phyloP scores from a whole-genome alignment of 2,888 invertebrate species.

The Acleris laterana region DNA sequence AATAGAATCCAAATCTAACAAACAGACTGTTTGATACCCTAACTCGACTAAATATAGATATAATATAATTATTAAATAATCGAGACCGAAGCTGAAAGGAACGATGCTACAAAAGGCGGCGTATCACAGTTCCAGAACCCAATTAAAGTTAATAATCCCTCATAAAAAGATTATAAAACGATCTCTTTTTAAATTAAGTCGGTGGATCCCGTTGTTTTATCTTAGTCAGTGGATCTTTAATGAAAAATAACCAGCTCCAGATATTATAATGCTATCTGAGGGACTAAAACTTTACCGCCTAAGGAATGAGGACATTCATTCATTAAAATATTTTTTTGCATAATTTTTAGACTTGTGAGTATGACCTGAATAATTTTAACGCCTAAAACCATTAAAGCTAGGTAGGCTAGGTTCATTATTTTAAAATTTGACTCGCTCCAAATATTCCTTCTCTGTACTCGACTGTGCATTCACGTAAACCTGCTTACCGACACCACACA shows the following conservation, averaged over 20 bases:
- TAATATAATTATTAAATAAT: conserved; percentile 54
- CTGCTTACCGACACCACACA: no score
- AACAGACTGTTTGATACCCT: conserved; percentile 10
- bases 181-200: conserved; percentile 63
- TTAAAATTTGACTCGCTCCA: no score
- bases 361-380: not conserved
- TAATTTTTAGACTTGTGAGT: not conserved
- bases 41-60: conserved; percentile 2
- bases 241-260: conserved; percentile 6
- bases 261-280: not conserved
- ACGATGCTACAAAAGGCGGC: conserved; percentile 60
- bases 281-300: not conserved
- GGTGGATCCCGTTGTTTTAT: conserved; percentile 52
- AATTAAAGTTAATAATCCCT: conserved; percentile 80
- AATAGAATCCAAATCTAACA: conserved; percentile 9
- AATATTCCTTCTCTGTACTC: no score
- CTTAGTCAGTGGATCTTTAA: conserved; percentile 24
- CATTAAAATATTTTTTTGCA: not conserved
- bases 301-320: not conserved
- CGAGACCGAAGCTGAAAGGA: conserved; percentile 47
- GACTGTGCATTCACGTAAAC: no score
- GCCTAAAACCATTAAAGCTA: not conserved
- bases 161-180: conserved; percentile 54
- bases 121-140: conserved; percentile 64
- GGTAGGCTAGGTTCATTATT: no score